phyloP scores from a whole-genome alignment of 2,113 vertebrate genomes.

The Ictalurus furcatus region DNA sequence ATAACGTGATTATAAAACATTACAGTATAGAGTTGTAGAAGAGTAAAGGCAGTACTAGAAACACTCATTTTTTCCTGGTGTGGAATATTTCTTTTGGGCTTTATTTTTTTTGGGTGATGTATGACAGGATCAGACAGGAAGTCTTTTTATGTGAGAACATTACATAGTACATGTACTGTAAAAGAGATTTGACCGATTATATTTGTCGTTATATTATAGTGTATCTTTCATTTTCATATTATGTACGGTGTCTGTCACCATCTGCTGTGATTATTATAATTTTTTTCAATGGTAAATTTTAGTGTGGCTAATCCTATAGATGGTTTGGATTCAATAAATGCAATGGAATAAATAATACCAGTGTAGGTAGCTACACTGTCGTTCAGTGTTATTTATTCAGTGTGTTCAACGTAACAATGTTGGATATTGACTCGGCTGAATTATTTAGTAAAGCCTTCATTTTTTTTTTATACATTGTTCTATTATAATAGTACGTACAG shows the following conservation, averaged over 20 bases:
- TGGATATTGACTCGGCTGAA: background rate
- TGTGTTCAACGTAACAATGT: background rate
- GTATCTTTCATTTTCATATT: background rate
- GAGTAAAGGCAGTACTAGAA: background rate
- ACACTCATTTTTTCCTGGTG: background rate
- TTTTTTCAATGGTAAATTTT: background rate
- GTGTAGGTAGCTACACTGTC: background rate
- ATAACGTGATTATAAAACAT: background rate
- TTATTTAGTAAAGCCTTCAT: background rate
- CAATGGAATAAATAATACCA: background rate
- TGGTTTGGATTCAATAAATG: background rate
- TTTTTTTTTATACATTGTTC: background rate
- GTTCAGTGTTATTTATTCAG: background rate
- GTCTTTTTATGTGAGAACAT: background rate
- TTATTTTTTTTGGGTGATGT: background rate
- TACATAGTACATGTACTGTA: background rate
- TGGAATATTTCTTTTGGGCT: background rate
- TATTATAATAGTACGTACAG: background rate
- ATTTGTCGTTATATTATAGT: background rate
- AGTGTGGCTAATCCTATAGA: background rate
- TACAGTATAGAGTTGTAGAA: background rate
- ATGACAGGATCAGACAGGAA: background rate
- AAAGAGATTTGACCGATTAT: background rate
- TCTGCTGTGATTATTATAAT: background rate
- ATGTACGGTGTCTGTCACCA: too few relatives aligned